Base-by-base conservation (phyloP, 2,888 invertebrate species). In the Mythimna loreyi region DNA sequence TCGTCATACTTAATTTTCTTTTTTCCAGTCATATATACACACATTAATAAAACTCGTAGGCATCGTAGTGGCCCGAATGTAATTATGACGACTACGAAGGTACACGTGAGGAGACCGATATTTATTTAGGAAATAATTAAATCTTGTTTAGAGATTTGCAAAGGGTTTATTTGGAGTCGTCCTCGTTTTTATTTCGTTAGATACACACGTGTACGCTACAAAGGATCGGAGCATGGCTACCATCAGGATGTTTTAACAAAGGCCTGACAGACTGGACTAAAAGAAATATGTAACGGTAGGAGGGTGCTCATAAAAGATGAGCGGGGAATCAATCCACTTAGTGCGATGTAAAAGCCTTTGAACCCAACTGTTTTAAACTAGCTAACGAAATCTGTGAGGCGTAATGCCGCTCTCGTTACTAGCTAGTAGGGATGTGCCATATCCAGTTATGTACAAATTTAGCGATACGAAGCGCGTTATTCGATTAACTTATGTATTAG, bases 321-420 rank as follows among this genome's bases (percentile, higher is more conserved):
- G 64, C 40, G 25, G 23, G 57, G 47, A 72, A 75, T 78, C 64
- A 71, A 80, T 81, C 55, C 71, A 70, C 70, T 58, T 70, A 78
- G 66, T 50, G 60, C 65, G 65, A 53, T 61, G 62, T 71, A 55
- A 57, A 70, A 78, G 59, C 65, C 75, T 80, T 81, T 75, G 67
- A 78, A 75, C 66, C 66, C 64, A 72, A 60, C 55, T 63, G 68
- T 67, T 68, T 75, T 64, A 78, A 74, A 78, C 78, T 73, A 72
- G 69, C 64, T 68, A 70, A 70, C 71, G 30, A 66, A 80, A 76
- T 79, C 68, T 73, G 73, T 55, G 65, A 66, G 49, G 59, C 43
- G 65, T 78, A 66, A 70, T 66, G 55, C 64, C 65, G 62, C 62
- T 60, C 62, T 66, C 40, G 56, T 62, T 75, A 60, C 59, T 60